Percentiles rank a stretch among this genome's conserved stretches.
These are phyloP conservation scores for Galaxias olidus DNA, from an alignment of 2,797 vertebrate species.

Conservation along the genomic window DNA sequence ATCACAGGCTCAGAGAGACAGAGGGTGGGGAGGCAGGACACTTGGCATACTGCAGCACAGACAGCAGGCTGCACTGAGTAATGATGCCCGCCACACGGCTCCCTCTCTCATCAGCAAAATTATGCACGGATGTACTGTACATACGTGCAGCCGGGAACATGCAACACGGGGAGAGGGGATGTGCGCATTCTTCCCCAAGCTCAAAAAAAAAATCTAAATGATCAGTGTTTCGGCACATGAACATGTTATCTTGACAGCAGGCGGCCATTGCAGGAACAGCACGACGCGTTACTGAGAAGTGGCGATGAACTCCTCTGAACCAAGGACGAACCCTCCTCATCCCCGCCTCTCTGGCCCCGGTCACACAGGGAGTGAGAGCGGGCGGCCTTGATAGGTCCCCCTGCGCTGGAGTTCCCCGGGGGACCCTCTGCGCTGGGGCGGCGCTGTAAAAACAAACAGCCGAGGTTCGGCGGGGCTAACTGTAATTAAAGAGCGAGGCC, in stretches of 20 bases:
- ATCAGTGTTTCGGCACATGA: not conserved
- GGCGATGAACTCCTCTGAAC: conserved; percentile 33
- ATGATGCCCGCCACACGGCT: conserved; percentile 72
- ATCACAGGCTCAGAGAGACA: conserved; percentile 74
- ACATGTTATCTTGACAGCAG: too few relatives aligned
- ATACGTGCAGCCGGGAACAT: conserved; percentile 46
- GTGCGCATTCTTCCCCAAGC: conserved; percentile 22
- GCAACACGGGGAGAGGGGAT: conserved; percentile 34
- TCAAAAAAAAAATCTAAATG: conserved; percentile 15
- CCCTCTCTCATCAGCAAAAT: conserved; percentile 73
- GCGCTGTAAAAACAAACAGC: conserved; percentile 75
- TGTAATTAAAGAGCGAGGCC: conserved; percentile 77
- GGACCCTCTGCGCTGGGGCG: conserved; percentile 63
- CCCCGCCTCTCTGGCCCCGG: conserved; percentile 1
- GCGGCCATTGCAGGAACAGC: too few relatives aligned
- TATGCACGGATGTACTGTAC: conserved; percentile 62
- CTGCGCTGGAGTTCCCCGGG: conserved; percentile 65
- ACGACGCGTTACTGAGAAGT: too few relatives aligned
- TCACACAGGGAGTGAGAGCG: conserved; percentile 50
- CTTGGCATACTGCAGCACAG: conserved; percentile 72
- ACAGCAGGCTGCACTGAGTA: conserved; percentile 78
- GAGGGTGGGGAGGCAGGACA: conserved; percentile 75
- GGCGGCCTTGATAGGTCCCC: conserved; percentile 68
- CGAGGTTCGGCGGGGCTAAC: conserved; percentile 69
- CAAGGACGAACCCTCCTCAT: conserved; percentile 45